Evolutionary conservation across 2,113 vertebrate species (phyloP).

Genomic region (Passerina amoena): DNA sequence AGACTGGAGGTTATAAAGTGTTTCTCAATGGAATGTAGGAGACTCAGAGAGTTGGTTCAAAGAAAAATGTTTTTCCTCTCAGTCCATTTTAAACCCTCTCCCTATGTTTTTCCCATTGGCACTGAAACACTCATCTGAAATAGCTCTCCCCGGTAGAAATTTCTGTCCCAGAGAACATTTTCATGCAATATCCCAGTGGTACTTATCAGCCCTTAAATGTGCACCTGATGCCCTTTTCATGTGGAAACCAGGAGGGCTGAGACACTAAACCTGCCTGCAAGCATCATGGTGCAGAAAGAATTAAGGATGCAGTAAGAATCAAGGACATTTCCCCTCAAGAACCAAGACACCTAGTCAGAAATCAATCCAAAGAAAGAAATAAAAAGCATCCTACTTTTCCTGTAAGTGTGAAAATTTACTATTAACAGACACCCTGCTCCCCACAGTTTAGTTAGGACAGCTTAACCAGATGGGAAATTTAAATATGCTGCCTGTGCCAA

Average conservation of each 20-base stretch:
- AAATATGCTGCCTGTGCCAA: background rate
- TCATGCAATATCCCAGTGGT: background rate
- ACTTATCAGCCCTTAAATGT: background rate
- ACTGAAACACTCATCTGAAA: background rate
- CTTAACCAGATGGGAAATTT: background rate
- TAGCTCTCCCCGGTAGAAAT: background rate
- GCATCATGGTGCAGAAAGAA: background rate
- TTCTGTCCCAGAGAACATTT: background rate
- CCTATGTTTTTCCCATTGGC: constrained; percentile 6
- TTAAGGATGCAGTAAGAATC: background rate
- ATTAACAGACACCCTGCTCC: background rate
- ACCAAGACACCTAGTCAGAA: background rate
- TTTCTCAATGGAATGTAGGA: background rate
- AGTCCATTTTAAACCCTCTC: background rate
- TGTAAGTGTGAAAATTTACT: background rate
- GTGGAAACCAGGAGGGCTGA: background rate
- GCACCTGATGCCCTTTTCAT: background rate
- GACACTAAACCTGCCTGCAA: background rate
- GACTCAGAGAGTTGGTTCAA: background rate
- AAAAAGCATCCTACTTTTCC: background rate
- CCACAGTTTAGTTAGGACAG: background rate
- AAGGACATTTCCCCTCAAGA: background rate
- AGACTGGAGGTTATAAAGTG: background rate
- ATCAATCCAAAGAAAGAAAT: background rate
- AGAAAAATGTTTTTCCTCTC: constrained; percentile 9